Percentiles rank a stretch among this genome's conserved stretches.
Conservation (phyloP, 1,140 invertebrate species). For the Atopsyche davidsoni region DNA sequence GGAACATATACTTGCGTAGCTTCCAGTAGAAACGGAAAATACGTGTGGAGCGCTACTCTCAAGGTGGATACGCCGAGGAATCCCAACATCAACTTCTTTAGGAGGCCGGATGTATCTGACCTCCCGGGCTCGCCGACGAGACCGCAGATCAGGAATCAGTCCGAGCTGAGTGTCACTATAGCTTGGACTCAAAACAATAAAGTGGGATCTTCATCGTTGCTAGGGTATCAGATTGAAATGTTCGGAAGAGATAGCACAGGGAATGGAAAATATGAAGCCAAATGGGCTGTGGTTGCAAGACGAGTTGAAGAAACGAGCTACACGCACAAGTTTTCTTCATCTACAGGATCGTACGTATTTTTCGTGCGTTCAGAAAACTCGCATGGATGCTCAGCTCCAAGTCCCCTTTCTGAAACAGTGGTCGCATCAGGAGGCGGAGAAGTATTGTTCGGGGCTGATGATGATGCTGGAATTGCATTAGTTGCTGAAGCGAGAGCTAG, state of each 20-base stretch:
- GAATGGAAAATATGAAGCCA: constrained; percentile 22
- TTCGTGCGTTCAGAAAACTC: constrained; percentile 80
- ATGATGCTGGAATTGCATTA: constrained; percentile 54
- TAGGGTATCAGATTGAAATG: constrained; percentile 74
- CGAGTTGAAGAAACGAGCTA: constrained; percentile 56
- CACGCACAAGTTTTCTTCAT: constrained; percentile 59
- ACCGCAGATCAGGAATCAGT: constrained; percentile 66
- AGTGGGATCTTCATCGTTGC: constrained; percentile 70
- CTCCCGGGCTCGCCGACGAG: constrained; percentile 73
- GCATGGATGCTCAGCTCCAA: constrained; percentile 69
- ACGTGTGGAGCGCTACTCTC: constrained; percentile 77
- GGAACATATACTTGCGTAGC: constrained; percentile 80
- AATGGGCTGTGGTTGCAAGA: constrained; percentile 57
- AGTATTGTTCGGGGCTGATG: constrained; percentile 42
- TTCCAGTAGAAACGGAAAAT: constrained; percentile 76
- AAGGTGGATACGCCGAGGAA: constrained; percentile 74
- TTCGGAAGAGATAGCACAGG: constrained; percentile 46
- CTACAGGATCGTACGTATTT: constrained; percentile 77
- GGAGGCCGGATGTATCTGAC: constrained; percentile 66
- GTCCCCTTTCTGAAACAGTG: constrained; percentile 60
- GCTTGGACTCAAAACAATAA: constrained; percentile 73
- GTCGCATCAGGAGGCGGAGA: constrained; percentile 48
- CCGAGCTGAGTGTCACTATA: constrained; percentile 69
- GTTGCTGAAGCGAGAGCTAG: constrained; percentile 61
- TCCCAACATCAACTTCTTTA: constrained; percentile 76